A percentile compares a stretch with the other conserved stretches of the same genome.
Evolutionary conservation across 2,113 vertebrate genomes (phyloP).

Genomic region (Macquaria ambigua): DNA sequence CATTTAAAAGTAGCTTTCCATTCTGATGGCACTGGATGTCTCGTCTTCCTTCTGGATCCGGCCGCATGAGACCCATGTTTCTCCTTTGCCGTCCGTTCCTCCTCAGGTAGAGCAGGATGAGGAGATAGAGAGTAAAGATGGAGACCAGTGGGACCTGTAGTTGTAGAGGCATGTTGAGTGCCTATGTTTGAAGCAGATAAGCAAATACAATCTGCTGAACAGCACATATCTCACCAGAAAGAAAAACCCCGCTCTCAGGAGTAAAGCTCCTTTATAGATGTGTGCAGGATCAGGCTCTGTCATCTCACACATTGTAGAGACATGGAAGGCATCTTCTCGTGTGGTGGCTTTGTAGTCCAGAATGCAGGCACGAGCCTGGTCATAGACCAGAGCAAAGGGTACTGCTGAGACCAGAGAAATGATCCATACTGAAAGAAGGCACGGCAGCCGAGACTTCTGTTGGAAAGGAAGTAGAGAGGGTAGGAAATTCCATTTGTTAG

Average conservation of each 20-base stretch:
- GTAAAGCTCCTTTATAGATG: conserved; percentile 82
- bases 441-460: conserved; percentile 77
- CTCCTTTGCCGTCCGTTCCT: conserved; percentile 79
- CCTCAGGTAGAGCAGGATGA: conserved; percentile 81
- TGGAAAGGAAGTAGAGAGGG: conserved; percentile 9
- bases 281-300: conserved; percentile 80
- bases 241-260: conserved; percentile 80
- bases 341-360: conserved; percentile 82
- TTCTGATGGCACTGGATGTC: conserved; percentile 68
- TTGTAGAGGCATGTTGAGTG: conserved; percentile 9
- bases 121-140: conserved; percentile 83
- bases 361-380: conserved; percentile 81
- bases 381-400: conserved; percentile 85
- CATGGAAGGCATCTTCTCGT: conserved; percentile 76
- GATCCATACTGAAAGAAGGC: conserved; percentile 80
- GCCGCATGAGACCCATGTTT: conserved; percentile 78
- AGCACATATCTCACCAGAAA: conserved; percentile 72
- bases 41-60: conserved; percentile 49
- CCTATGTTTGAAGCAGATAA: neutral
- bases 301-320: conserved; percentile 87
- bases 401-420: conserved; percentile 80
- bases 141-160: conserved; percentile 76
- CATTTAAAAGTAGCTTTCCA: conserved; percentile 79
- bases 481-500: neutral
- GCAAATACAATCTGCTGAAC: neutral